Evolutionary conservation across 2,888 invertebrate genomes (phyloP).

Genomic region (Caradrina clavipalpis): DNA sequence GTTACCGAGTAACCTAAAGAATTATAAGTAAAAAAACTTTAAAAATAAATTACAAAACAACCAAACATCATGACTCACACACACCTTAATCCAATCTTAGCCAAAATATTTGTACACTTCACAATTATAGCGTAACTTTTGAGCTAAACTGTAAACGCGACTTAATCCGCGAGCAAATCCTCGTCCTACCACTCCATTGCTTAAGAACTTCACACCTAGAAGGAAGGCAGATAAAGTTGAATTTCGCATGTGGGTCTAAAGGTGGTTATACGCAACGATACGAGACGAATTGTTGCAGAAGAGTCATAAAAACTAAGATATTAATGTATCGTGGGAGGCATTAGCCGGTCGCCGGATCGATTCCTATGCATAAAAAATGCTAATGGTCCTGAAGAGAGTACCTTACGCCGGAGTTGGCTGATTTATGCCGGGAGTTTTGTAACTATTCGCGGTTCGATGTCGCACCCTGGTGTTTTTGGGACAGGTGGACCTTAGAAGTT

Average conservation of each 20-base stretch:
- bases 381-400: constrained; percentile 88
- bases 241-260: background rate
- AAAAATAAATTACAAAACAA: background rate
- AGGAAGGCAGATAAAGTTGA: background rate
- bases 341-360: constrained; percentile 89
- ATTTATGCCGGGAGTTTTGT: constrained; percentile 82
- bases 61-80: constrained; percentile 26
- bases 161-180: constrained; percentile 66
- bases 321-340: constrained; percentile 91
- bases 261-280: constrained; percentile 71
- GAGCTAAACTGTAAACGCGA: constrained; percentile 71
- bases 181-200: constrained; percentile 39
- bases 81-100: constrained; percentile 63
- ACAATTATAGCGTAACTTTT: constrained; percentile 66
- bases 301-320: constrained; percentile 91
- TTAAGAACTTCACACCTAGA: constrained; percentile 48
- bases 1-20: background rate
- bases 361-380: constrained; percentile 91
- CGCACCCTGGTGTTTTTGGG: constrained; percentile 70
- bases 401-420: constrained; percentile 81
- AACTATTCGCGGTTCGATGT: constrained; percentile 83
- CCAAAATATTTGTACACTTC: constrained; percentile 64
- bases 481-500: constrained; percentile 74
- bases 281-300: constrained; percentile 87
- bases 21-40: background rate